These are phyloP conservation scores for Caenorhabditis becei DNA, from an alignment of 2,888 invertebrate genomes.

Conservation along the genomic window DNA sequence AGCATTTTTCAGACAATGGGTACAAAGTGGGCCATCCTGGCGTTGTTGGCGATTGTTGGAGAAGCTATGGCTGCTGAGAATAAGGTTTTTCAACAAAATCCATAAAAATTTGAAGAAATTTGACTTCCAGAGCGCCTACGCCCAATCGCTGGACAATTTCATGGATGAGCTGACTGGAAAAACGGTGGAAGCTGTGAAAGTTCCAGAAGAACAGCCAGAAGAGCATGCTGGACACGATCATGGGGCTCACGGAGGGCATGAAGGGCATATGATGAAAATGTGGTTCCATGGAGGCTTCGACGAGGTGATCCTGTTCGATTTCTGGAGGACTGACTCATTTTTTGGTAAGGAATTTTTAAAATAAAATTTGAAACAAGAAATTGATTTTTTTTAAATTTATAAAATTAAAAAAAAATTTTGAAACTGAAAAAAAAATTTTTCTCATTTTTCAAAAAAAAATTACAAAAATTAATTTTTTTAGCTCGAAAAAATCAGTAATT, in stretches of 20 bases:
- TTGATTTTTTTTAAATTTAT: not conserved
- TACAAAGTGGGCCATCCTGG: slow-evolving; percentile 43
- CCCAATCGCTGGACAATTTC: slow-evolving; percentile 43
- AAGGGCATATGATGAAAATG: slow-evolving; percentile 79
- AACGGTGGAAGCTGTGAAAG: slow-evolving; percentile 28
- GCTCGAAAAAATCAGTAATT: no score
- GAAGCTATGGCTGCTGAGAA: slow-evolving; percentile 20
- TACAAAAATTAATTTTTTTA: no score
- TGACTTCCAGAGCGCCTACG: slow-evolving; percentile 38
- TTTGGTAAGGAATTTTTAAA: slow-evolving; percentile 29
- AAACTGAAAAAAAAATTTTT: not conserved
- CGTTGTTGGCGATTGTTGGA: slow-evolving; percentile 6
- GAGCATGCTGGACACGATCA: slow-evolving; percentile 16
- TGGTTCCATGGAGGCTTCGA: slow-evolving; percentile 80
- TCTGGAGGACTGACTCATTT: slow-evolving; percentile 75
- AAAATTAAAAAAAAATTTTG: slow-evolving; percentile 12
- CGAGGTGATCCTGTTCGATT: slow-evolving; percentile 80
- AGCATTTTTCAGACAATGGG: slow-evolving; percentile 41
- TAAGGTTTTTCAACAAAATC: slow-evolving; percentile 10
- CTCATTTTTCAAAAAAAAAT: slow-evolving; percentile 81
- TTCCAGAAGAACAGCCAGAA: not conserved
- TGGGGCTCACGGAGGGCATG: slow-evolving; percentile 42
- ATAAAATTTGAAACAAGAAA: not conserved
- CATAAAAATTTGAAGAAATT: not conserved
- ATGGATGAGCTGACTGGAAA: slow-evolving; percentile 48